These are phyloP conservation scores for Cyrtorhinus lividipennis DNA, from an alignment of 1,140 invertebrate genomes.

Conservation along the genomic window DNA sequence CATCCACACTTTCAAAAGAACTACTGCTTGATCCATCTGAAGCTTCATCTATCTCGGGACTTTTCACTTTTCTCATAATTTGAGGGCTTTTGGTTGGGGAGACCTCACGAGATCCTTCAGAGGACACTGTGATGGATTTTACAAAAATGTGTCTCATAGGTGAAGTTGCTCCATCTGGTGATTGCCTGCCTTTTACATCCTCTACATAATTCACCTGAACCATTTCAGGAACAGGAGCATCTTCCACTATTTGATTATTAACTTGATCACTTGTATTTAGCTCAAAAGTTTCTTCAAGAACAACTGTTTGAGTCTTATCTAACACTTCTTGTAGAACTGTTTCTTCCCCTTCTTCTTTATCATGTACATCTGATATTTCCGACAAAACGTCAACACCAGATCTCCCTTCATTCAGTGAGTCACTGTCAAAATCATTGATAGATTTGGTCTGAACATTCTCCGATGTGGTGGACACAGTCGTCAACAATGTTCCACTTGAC, in stretches of 20 bases:
- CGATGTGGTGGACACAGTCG: neutral
- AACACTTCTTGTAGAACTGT: neutral
- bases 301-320: too few relatives aligned
- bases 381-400: neutral
- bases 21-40: neutral
- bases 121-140: neutral
- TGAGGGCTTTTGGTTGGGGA: too few relatives aligned
- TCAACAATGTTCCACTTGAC: neutral
- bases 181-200: neutral
- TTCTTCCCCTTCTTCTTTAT: neutral
- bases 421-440: neutral
- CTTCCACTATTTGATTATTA: neutral
- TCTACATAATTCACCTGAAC: too few relatives aligned
- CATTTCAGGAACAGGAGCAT: neutral
- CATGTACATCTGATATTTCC: neutral
- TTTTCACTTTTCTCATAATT: neutral
- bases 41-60: neutral
- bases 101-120: neutral
- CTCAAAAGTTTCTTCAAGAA: neutral
- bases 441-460: neutral
- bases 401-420: neutral
- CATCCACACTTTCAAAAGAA: slow-evolving; percentile 18
- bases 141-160: neutral
- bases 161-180: neutral
- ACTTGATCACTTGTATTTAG: neutral